Base-by-base conservation (phyloP, 2,113 vertebrate species). In the Mustela nigripes region DNA sequence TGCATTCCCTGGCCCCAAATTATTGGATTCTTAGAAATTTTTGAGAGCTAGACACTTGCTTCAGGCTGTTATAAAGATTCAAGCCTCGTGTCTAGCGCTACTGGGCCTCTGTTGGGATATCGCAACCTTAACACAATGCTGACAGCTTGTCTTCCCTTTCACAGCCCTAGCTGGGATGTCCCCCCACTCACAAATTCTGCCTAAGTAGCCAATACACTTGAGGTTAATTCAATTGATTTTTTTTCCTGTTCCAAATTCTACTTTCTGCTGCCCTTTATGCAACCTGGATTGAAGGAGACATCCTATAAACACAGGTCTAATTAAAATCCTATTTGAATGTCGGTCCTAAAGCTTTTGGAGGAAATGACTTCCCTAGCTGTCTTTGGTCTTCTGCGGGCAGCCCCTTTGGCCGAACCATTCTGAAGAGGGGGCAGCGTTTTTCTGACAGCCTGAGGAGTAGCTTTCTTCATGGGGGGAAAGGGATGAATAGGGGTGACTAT, bases 221-320 rank as follows among this genome's bases (percentile, higher is more conserved):
- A 89, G 60, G 60, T 76, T 91, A 91, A 91, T 60, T 62, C 56
- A 14, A 62, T 5, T 48, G 67, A 90, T 80, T 48, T 87, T 31
- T n/a, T n/a, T 3, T 9, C 87, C 78, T 71, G 42, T 28, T 92
- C 56, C 65, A 89, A 96, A 73, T 19, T 93, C 53, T 92, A 73
- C 39, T 86, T 79, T 89, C 45, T 39, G 79, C 60, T 42, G 24
- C 60, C 45, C 71, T 96, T 95, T 87, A 28, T 11, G 56, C 15
- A 60, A 33, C n/a, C 28, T 76, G 39, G 14, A 83, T 22, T 65
- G 26, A 89, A 89, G 65, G 63, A 26, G 42, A 67, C 24, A 48
- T 48, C 84, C 73, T n/a, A 50, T 78, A 74, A 92, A 92, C 62
- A 15, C 10, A 21, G 21, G 10, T 63, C 79, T 85, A 85, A 91